A percentile compares a stretch with the other conserved stretches of the same genome.
Conservation (phyloP, 2,888 invertebrate genomes). For the Dasysyrphus albostriatus region DNA sequence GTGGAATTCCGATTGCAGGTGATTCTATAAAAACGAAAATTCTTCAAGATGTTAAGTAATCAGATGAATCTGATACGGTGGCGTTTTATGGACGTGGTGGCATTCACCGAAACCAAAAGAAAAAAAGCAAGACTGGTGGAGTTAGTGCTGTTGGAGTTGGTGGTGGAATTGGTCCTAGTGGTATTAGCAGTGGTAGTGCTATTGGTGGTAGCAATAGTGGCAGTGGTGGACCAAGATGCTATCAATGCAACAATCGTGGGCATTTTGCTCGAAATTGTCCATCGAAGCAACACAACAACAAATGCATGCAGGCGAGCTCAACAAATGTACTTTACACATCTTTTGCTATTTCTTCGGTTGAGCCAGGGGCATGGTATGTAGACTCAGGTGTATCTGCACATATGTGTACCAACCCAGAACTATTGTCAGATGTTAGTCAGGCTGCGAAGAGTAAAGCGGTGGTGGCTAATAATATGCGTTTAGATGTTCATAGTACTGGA, state of each 20-base stretch:
- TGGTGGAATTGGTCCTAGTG: too few species aligned
- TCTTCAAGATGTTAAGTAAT: slow-evolving; percentile 38
- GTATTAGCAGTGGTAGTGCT: too few species aligned
- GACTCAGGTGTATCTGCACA: slow-evolving; percentile 53
- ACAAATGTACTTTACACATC: neutral
- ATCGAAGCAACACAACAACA: neutral
- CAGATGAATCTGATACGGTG: neutral
- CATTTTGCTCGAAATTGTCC: slow-evolving; percentile 26
- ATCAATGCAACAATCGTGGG: slow-evolving; percentile 19
- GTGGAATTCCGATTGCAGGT: slow-evolving; percentile 8
- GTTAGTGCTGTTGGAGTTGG: neutral
- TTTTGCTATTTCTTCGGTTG: slow-evolving; percentile 72
- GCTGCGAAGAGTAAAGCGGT: neutral
- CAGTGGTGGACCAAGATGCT: neutral
- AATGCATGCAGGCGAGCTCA: neutral
- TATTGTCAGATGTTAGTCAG: slow-evolving; percentile 5
- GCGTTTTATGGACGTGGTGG: neutral
- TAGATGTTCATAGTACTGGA: neutral
- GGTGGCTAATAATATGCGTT: slow-evolving; percentile 25
- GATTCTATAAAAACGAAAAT: slow-evolving; percentile 45
- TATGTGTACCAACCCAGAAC: neutral
- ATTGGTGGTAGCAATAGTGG: too few species aligned
- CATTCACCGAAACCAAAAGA: neutral
- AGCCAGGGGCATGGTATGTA: slow-evolving; percentile 53
- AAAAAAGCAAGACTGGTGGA: neutral